Evolutionary conservation across 2,113 vertebrate species (phyloP), one percentile per base, ranked within the genome.

Genomic region (Oncorhynchus gorbuscha): DNA sequence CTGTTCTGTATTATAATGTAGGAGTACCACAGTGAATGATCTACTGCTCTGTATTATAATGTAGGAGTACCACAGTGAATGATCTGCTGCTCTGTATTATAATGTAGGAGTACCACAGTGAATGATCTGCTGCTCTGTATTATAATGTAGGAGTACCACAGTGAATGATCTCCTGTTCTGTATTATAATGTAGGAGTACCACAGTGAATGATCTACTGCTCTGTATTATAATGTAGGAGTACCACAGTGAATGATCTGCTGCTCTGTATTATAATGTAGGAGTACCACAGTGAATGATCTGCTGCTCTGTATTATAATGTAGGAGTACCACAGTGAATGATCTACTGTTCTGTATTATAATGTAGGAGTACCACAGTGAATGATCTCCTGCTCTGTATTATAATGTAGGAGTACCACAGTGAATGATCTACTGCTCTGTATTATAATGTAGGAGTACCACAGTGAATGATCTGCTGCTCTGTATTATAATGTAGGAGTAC

Each of bases 131-230:
- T 35, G 32, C 32, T 35, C 32, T 48, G 26, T 72, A 79, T 79
- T 84, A 79, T 82, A 55, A 55, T 14, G 79, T 79, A 74, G 77
- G 48, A 65, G 71, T 66, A 73, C 64, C 55, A 7, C 86, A 80
- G 85, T 69, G 9, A 66, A 12, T n/a, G 32, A 35, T 35, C 32
- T 35, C 0, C 32, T 35, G 32, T 1, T 35, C 32, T 48, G 26
- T 70, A 79, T 79, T 84, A 79, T 83, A 55, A 55, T 14, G 81
- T 79, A 73, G 77, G 48, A 61, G 71, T 66, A 73, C 55, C 55
- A 7, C 86, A 80, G 85, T 69, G 9, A 12, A 12, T 82, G 76
- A 24, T 78, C 84, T 74, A 73, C 71, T 77, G 72, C 4, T 3
- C 68, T 48, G 32, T 35, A 35, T 35, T 6, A 35, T 6, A 35